These are phyloP conservation scores for Delichon dasypus DNA, from an alignment of 2,797 vertebrate species.

Conservation along the genomic window DNA sequence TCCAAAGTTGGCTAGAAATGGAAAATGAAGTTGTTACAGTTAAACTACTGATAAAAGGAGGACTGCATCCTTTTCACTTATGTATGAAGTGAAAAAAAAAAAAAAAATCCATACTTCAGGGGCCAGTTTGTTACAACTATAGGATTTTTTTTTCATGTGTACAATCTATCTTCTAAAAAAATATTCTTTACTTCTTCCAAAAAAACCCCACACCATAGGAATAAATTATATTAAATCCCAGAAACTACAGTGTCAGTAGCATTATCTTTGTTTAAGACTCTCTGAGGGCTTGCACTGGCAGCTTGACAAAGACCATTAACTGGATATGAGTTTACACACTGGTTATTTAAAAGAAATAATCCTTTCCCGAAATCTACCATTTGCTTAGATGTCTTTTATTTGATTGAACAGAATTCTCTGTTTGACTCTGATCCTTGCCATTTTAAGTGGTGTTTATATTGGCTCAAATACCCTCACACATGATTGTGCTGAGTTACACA, in stretches of 20 bases:
- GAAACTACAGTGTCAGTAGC: background rate
- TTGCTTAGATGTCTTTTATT: conserved; percentile 36
- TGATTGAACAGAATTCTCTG: conserved; percentile 29
- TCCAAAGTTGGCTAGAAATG: background rate
- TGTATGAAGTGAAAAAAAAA: background rate
- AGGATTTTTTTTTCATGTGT: background rate
- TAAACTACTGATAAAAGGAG: background rate
- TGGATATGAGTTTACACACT: background rate
- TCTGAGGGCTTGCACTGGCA: background rate
- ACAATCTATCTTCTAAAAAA: background rate
- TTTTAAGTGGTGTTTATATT: conserved; percentile 29
- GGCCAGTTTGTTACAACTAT: background rate
- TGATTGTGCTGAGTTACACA: background rate
- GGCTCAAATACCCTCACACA: background rate
- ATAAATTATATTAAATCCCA: background rate
- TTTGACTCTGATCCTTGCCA: conserved; percentile 28
- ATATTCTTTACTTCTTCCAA: background rate
- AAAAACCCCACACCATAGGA: background rate
- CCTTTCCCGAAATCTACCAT: conserved; percentile 25
- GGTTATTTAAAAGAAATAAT: background rate
- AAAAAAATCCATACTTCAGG: background rate
- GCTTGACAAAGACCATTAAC: background rate
- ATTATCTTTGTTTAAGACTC: background rate
- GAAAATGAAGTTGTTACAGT: background rate
- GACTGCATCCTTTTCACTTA: background rate